phyloP scores from a whole-genome alignment of 1,140 invertebrate genomes.

The Eriocheir sinensis region DNA sequence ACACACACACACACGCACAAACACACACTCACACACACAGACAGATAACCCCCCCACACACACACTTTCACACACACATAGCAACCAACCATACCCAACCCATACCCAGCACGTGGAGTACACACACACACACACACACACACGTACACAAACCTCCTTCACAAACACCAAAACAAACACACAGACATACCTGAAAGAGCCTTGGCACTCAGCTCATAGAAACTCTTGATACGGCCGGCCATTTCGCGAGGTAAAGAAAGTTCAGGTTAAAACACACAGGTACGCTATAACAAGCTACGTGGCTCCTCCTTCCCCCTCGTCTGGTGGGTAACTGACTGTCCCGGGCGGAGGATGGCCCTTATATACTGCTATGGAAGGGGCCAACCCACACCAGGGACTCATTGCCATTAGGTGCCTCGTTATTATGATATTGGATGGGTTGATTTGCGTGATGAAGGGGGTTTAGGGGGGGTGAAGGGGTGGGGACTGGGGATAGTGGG shows the following conservation, averaged over 20 bases:
- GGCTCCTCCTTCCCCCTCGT: background rate
- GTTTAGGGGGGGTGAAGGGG: no score
- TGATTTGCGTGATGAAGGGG: background rate
- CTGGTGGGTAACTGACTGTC: background rate
- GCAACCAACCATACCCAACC: background rate
- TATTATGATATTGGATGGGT: background rate
- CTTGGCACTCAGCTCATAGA: slow-evolving; percentile 66
- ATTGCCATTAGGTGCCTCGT: background rate
- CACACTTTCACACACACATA: background rate
- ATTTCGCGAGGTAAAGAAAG: background rate
- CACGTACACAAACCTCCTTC: background rate
- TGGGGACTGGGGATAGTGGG: no score
- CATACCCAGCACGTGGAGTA: no score
- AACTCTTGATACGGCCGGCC: background rate
- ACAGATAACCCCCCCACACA: no score
- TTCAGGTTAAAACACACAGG: background rate
- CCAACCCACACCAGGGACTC: background rate
- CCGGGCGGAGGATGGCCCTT: background rate
- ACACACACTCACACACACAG: no score
- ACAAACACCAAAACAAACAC: background rate
- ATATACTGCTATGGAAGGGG: background rate
- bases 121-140: background rate
- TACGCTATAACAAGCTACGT: background rate
- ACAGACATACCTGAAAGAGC: slow-evolving; percentile 55
- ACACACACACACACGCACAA: no score